Base-by-base conservation (phyloP, 1,140 invertebrate genomes). In the Conus ventricosus region DNA sequence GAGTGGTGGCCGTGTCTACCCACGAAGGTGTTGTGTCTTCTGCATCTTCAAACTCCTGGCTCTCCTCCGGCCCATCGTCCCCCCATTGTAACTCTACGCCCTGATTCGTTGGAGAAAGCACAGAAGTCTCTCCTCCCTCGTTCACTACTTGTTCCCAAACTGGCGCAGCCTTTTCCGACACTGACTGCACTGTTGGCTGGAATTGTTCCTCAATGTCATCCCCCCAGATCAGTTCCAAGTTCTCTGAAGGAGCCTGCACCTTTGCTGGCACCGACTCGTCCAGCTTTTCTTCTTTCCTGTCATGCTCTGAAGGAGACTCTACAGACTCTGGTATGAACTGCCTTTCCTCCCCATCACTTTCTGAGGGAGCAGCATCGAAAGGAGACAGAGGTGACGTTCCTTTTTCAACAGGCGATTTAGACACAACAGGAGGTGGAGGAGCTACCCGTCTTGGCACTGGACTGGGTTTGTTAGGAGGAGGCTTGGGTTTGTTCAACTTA, bases 391-490 rank as follows among this genome's bases (percentile, higher is more conserved):
- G 25, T 11, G 67, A 67, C 5, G 55, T 20, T 51, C 23, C 87
- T 51, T 81, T 27, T 54, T 23, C 23, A 23, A 54, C 17, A 11
- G 20, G 76, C 13, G 87, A 63, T 23, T 84, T 87, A 13, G 60
- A 82, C 15, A 83, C 81, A 25, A 76, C 84, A 76, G 88, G 88
- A 39, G 88, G 90, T 63, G 90, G 87, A 17, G 88, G 85, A 23
- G 90, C 85, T 23, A 84, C 76, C 60, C 87, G 55, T 86, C 85
- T 83, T 54, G 90, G 84, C 39, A 90, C 71, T 75, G 90, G 80
- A 82, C 71, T 85, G n/a, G 89, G 90, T 89, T 90, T 91, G 63
- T 81, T 88, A 11, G 89, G 85, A 27, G 90, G 84, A 20, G 88
- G 89, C 27, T 90, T 85, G 82, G 75, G 67, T 76, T 84, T 85